phyloP scores from a whole-genome alignment of 2,113 vertebrate species.

The Coracopsis vasa region DNA sequence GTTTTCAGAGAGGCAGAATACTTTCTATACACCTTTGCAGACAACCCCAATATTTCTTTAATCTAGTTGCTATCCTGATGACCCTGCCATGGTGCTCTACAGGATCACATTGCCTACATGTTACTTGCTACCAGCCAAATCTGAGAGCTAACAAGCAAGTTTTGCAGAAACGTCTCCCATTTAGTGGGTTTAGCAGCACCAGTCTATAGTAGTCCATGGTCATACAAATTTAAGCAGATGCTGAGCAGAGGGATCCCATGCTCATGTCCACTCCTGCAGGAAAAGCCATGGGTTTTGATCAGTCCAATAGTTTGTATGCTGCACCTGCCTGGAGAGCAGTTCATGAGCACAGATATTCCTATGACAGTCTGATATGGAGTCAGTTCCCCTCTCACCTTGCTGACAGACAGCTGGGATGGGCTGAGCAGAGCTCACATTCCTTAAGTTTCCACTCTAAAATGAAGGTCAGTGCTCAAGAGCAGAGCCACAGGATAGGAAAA shows the following conservation, averaged over 20 bases:
- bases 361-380: neutral
- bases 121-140: neutral
- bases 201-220: fast-evolving
- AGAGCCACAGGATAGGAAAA: neutral
- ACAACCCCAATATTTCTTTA: neutral
- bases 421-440: neutral
- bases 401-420: neutral
- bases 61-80: neutral
- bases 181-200: neutral
- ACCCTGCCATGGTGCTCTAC: neutral
- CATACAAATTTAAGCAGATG: neutral
- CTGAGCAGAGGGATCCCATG: neutral
- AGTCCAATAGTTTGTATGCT: neutral
- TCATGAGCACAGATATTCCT: neutral
- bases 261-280: neutral
- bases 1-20: neutral
- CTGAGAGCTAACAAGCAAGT: neutral
- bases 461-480: neutral
- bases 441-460: neutral
- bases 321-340: neutral
- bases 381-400: neutral
- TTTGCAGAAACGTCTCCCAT: neutral
- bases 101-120: neutral
- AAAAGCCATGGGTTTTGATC: neutral
- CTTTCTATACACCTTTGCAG: neutral